phyloP scores from a whole-genome alignment of 2,888 invertebrate genomes.

The Brachylomia viminalis region DNA sequence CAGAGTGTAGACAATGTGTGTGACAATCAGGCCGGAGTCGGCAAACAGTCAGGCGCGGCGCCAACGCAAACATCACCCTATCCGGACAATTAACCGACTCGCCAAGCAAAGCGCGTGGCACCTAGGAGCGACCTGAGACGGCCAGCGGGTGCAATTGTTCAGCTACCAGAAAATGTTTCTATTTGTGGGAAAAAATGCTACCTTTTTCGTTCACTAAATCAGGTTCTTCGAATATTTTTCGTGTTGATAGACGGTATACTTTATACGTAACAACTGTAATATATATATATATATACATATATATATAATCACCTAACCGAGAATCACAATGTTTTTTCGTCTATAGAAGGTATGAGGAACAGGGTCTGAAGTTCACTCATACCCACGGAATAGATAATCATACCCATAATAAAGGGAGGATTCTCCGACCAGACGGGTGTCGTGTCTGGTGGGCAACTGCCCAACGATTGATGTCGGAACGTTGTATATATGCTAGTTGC shows the following conservation, averaged over 20 bases:
- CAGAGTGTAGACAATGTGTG: conserved; percentile 71
- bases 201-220: background rate
- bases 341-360: too few relatives aligned
- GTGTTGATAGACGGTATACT: background rate
- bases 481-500: too few relatives aligned
- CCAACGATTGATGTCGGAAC: too few relatives aligned
- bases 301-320: background rate
- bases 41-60: conserved; percentile 80
- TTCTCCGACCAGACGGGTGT: too few relatives aligned
- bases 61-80: conserved; percentile 79
- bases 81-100: conserved; percentile 80
- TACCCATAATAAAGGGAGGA: too few relatives aligned
- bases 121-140: conserved; percentile 40
- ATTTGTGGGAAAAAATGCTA: background rate
- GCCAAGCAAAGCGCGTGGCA: conserved; percentile 67
- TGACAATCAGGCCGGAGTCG: conserved; percentile 75
- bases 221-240: background rate
- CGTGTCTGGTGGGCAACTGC: too few relatives aligned
- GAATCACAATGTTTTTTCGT: background rate
- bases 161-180: conserved; percentile 30
- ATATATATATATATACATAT: too few relatives aligned
- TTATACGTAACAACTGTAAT: background rate
- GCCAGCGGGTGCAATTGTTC: conserved; percentile 35
- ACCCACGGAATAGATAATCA: too few relatives aligned
- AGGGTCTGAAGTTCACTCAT: too few relatives aligned